phyloP scores from a whole-genome alignment of 1,140 invertebrate genomes.

The Lepidurus couesii region DNA sequence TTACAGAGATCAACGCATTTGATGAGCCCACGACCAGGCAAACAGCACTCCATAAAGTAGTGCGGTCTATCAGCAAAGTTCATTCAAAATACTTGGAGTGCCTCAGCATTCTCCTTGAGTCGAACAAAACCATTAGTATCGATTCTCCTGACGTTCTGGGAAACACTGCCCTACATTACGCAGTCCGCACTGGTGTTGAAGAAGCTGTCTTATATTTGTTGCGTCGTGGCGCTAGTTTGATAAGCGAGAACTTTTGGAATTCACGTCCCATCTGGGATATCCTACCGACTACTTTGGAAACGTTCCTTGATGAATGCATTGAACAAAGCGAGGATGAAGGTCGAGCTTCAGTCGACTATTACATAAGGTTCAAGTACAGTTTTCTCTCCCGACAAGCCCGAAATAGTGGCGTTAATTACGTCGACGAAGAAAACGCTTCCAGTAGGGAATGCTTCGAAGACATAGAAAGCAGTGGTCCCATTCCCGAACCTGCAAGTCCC shows the following conservation, averaged over 20 bases:
- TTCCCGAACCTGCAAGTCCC: neutral
- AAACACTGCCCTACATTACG: constrained; percentile 75
- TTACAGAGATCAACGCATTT: neutral
- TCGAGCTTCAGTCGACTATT: constrained; percentile 56
- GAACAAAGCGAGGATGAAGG: constrained; percentile 54
- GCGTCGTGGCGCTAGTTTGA: constrained; percentile 62
- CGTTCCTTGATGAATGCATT: constrained; percentile 64
- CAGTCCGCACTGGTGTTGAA: constrained; percentile 47
- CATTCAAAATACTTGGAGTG: too few relatives aligned
- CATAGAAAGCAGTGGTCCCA: neutral
- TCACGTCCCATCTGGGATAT: constrained; percentile 64
- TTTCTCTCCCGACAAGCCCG: neutral
- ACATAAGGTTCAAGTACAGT: constrained; percentile 61
- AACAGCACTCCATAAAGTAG: neutral
- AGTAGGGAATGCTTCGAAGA: neutral
- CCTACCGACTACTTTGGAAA: constrained; percentile 55
- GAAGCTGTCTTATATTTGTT: constrained; percentile 56
- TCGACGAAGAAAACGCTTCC: constrained; percentile 40
- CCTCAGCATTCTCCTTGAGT: neutral
- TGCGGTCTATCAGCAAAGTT: too few relatives aligned
- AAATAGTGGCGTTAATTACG: constrained; percentile 52
- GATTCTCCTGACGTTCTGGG: constrained; percentile 60
- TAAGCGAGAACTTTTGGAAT: constrained; percentile 58
- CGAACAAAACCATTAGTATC: constrained; percentile 36
- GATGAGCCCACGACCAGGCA: neutral